Evolutionary conservation across 2,888 invertebrate genomes (phyloP).

Genomic region (Patella depressa): DNA sequence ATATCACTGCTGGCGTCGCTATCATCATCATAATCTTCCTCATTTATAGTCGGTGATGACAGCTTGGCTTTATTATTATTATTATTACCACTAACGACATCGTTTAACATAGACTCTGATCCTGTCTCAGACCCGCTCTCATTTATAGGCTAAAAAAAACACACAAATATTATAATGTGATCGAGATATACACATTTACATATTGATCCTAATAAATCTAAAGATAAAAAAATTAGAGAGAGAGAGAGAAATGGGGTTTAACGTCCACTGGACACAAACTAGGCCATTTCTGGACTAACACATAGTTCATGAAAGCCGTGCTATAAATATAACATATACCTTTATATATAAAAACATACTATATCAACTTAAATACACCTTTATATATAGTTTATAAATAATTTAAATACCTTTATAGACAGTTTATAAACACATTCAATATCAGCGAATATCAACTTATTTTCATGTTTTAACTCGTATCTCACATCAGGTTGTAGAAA

Average conservation of each 20-base stretch:
- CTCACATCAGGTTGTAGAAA: conserved; percentile 61
- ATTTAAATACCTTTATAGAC: conserved; percentile 34
- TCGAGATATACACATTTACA: no score
- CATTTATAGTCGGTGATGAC: conserved; percentile 24
- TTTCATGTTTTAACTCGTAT: conserved; percentile 63
- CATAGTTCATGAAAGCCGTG: no score
- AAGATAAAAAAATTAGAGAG: no score
- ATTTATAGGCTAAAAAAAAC: conserved; percentile 9
- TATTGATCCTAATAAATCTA: no score
- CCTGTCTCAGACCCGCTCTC: conserved; percentile 55
- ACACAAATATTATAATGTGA: no score
- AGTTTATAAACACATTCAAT: conserved; percentile 55
- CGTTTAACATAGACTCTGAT: conserved; percentile 48
- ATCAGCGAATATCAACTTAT: conserved; percentile 62
- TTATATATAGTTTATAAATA: no score
- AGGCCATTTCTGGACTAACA: no score
- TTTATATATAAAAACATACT: no score
- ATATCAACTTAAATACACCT: no score
- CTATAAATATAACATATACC: no score
- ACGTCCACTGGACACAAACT: no score
- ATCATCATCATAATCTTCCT: conserved; percentile 42
- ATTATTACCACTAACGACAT: conserved; percentile 5
- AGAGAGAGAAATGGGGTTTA: no score
- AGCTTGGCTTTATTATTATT: conserved; percentile 6
- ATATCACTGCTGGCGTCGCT: conserved; percentile 58